Evolutionary conservation across 2,888 invertebrate genomes (phyloP), one percentile per base, ranked within the genome.

Genomic region (Glaucopsyche alexis): DNA sequence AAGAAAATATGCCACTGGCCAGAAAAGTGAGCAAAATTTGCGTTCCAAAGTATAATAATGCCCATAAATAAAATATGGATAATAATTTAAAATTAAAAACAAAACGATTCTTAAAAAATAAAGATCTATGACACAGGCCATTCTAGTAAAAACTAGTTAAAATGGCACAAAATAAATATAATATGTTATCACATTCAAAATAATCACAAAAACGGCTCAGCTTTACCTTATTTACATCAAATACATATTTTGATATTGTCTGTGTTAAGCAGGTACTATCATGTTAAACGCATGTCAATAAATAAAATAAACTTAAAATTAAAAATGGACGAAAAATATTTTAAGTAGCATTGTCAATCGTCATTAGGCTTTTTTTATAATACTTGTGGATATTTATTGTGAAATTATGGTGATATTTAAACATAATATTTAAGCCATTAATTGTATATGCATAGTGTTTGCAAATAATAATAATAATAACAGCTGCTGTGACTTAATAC

Each of bases 401-500:
- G 29, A 55, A 38, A 60, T 55, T 16, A 52, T 60, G 2, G 29
- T 38, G 14, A 29, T 14, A 47, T 47, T 42, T 42, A 42, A 42
- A 19, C 5, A 55, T 29, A 29, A 29, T 55, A 60, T 7, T 60
- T 60, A 60, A 60, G 60, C 60, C 60, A 50, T 50, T 13, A 11
- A 49, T 19, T 14, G 38, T 64, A 47, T 64, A 49, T 29, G 40
- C 13, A 40, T 49, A 19, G 40, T 64, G n/a, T 71, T 67, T 29
- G 72, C 72, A 72, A 72, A 66, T 66, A 50, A 72, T 52, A 42
- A 72, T 52, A 42, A 40, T 52, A 72, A 52, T 19, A 72, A 9
- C 16, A n/a, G 52, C 69, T 40, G 29, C 71, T 42, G 67, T 71
- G 69, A 75, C 80, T 94, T 95, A 95, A 84, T 96, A 96, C 77